phyloP scores from a whole-genome alignment of 2,797 vertebrate genomes.

The Eulemur coronatus region DNA sequence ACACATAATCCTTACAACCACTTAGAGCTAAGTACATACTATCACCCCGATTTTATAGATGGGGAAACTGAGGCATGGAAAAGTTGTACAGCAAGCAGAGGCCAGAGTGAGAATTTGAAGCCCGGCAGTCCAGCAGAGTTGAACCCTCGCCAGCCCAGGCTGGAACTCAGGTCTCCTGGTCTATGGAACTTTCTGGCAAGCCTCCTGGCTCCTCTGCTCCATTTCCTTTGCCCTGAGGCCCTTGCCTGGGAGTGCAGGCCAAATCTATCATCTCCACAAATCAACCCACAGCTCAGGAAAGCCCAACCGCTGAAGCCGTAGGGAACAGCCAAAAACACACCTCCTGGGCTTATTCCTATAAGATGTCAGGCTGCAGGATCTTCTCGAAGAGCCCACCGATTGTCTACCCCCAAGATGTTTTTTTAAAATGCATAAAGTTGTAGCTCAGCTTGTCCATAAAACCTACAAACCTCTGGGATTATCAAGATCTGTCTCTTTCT shows the following conservation, averaged over 20 bases:
- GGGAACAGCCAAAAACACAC: background rate
- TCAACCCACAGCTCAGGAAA: background rate
- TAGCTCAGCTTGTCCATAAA: background rate
- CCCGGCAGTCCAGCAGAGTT: background rate
- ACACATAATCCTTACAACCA: background rate
- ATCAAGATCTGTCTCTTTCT: background rate
- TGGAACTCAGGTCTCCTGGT: background rate
- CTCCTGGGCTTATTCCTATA: background rate
- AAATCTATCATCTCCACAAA: background rate
- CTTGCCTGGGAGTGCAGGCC: background rate
- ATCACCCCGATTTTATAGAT: background rate
- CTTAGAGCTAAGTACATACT: background rate
- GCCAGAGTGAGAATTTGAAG: background rate
- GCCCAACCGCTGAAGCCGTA: background rate
- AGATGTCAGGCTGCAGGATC: background rate
- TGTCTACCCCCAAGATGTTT: background rate
- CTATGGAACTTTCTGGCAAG: background rate
- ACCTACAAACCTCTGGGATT: background rate
- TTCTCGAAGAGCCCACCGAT: background rate
- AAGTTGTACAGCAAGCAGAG: background rate
- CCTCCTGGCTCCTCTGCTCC: background rate
- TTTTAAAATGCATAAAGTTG: background rate
- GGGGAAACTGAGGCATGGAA: background rate
- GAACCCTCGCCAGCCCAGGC: background rate
- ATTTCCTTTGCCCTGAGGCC: background rate